Base-by-base conservation (phyloP, 2,797 vertebrate species). In the Neosalanx taihuensis region DNA sequence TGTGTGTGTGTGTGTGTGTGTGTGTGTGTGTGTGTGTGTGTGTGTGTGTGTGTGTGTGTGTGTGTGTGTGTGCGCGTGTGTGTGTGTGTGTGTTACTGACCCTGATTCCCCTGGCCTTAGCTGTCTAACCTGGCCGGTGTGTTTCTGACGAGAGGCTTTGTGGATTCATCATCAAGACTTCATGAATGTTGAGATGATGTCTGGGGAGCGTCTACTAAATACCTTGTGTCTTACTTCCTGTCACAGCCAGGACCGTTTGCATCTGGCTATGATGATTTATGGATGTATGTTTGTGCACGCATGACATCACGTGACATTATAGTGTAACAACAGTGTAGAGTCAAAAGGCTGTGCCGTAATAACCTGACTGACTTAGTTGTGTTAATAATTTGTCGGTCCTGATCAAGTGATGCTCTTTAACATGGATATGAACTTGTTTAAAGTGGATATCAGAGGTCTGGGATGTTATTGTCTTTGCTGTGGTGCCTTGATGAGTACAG, bases 141-240 rank as follows among this genome's bases (percentile, higher is more conserved):
- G 64, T 76, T 61, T 61, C 30, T 51, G 26, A 20, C 35, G 59
- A 59, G 26, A 66, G 23, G 68, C 58, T 68, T 20, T 60, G 65
- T 6, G 67, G 17, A 33, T 15, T 9, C 15, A 71, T 58, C 56
- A 41, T 41, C 7, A 41, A 58, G 53, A 72, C 63, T 58, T 72
- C 2, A 35, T 72, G 74, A 82, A 81, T 76, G 70, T 80, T 79
- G 80, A 78, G 58, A 70, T 78, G 59, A 58, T 65, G 72, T 75
- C 26, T 60, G 10, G 58, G 29, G 29, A 3, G 6, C 30, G 17
- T 31, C 51, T 51, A 41, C 35, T 35, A 37, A 51, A 26, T 66
- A 17, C 46, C 17, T 51, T 37, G 20, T 3, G 23, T 64, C 17
- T 64, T 31, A 20, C 33, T 37, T 18, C 31, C 51, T 53, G 15